phyloP scores from a whole-genome alignment of 2,797 vertebrate species.

The Betta splendens region DNA sequence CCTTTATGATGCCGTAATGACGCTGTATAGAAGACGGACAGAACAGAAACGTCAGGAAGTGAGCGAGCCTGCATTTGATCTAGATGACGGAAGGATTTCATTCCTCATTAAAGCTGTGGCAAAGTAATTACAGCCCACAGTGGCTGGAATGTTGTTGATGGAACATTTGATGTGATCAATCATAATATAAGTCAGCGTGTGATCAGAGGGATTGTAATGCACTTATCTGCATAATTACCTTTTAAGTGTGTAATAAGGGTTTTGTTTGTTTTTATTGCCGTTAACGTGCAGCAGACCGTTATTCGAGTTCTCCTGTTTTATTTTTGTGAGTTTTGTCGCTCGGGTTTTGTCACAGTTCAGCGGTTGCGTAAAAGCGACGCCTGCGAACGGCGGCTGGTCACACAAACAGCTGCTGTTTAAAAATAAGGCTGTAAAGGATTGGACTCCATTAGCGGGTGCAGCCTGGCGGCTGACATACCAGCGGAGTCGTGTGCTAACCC shows the following conservation, averaged over 20 bases:
- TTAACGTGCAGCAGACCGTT: not conserved
- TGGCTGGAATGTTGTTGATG: not conserved
- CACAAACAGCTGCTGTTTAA: slow-evolving; percentile 28
- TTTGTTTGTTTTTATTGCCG: slow-evolving; percentile 25
- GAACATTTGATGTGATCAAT: slow-evolving; percentile 6
- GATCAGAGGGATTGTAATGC: slow-evolving; percentile 1
- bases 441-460: slow-evolving; percentile 16
- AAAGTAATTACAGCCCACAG: slow-evolving; percentile 17
- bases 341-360: slow-evolving; percentile 27
- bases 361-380: slow-evolving; percentile 33
- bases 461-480: slow-evolving; percentile 19
- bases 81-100: slow-evolving; percentile 23
- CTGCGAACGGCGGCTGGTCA: slow-evolving; percentile 9
- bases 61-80: slow-evolving; percentile 9
- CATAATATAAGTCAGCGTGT: slow-evolving; percentile 6
- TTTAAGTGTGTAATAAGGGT: not conserved
- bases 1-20: too few species aligned
- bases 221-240: slow-evolving; percentile 7
- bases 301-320: slow-evolving; percentile 10
- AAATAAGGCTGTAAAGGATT: slow-evolving; percentile 10
- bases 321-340: slow-evolving; percentile 23
- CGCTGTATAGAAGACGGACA: not conserved
- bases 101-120: slow-evolving; percentile 25
- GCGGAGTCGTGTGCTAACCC: not conserved
- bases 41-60: slow-evolving; percentile 24